Percentiles rank a stretch among this genome's conserved stretches.
Conservation (phyloP, 2,113 vertebrate species). For the Hepsetus odoe region DNA sequence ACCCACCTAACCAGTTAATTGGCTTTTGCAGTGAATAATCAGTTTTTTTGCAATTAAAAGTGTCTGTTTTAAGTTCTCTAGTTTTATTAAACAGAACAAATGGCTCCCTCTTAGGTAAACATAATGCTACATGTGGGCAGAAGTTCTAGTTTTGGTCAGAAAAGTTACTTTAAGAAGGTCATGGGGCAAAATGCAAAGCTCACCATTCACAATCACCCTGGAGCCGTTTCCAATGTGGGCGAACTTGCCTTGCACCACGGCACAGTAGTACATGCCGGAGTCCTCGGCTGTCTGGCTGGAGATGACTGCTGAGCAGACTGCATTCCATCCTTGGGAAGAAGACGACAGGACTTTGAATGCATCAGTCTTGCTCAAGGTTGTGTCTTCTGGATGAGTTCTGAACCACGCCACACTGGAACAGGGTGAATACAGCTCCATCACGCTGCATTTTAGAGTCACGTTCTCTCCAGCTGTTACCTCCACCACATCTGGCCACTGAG, state of each 20-base stretch:
- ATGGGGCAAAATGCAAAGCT: too few relatives aligned
- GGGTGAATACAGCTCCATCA: background rate
- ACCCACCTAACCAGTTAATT: too few relatives aligned
- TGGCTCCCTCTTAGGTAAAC: too few relatives aligned
- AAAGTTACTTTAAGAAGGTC: too few relatives aligned
- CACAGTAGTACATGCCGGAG: conserved; percentile 36
- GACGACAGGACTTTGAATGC: background rate
- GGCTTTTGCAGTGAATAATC: too few relatives aligned
- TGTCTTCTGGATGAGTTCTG: background rate
- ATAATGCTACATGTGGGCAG: too few relatives aligned
- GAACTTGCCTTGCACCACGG: background rate
- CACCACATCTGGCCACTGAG: background rate
- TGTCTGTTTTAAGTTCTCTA: too few relatives aligned
- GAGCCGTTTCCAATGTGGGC: conserved; percentile 21
- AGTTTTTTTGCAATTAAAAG: too few relatives aligned
- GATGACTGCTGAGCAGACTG: background rate
- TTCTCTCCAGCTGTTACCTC: background rate
- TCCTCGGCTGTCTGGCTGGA: background rate
- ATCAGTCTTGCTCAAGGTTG: background rate
- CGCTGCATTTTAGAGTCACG: background rate
- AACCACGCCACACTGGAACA: background rate
- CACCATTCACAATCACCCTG: conserved; percentile 36
- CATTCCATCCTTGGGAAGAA: background rate
- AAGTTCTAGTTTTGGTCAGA: too few relatives aligned
- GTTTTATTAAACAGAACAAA: too few relatives aligned